Conservation (phyloP, 2,888 invertebrate species). For the Dynastes maya region DNA sequence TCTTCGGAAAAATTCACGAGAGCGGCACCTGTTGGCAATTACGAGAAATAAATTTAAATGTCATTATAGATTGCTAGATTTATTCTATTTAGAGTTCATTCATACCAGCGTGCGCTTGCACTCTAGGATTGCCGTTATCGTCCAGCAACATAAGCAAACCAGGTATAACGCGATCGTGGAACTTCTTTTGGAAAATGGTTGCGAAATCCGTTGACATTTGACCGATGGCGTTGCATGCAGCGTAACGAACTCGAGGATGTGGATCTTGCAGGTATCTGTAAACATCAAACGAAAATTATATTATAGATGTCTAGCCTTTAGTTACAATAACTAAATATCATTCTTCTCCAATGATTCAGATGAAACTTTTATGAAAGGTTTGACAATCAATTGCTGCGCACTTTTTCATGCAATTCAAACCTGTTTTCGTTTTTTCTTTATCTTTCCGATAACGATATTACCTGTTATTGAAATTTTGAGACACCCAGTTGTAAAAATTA, state of each 20-base stretch:
- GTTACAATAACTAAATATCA: too few relatives aligned
- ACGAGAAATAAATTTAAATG: conserved; percentile 22
- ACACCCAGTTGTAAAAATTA: too few relatives aligned
- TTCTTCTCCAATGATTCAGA: too few relatives aligned
- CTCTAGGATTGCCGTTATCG: conserved; percentile 93
- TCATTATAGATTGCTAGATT: too few relatives aligned
- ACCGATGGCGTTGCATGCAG: conserved; percentile 98
- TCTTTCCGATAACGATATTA: too few relatives aligned
- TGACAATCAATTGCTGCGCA: too few relatives aligned
- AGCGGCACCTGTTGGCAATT: conserved; percentile 85
- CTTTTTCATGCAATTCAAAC: too few relatives aligned
- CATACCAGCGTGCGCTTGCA: conserved; percentile 85
- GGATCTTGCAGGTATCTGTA: conserved; percentile 71
- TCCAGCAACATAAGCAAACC: conserved; percentile 91
- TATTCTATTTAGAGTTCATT: neutral
- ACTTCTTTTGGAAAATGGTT: conserved; percentile 96
- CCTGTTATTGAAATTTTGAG: too few relatives aligned
- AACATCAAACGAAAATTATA: too few relatives aligned
- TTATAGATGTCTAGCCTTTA: too few relatives aligned
- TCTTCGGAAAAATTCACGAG: conserved; percentile 99
- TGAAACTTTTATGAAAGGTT: too few relatives aligned
- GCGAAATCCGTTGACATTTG: conserved; percentile 99
- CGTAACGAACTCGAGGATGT: conserved; percentile 95
- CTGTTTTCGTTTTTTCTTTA: too few relatives aligned
- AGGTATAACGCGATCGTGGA: conserved; percentile 95